phyloP scores from a whole-genome alignment of 1,140 invertebrate species.

The Atta cephalotes region DNA sequence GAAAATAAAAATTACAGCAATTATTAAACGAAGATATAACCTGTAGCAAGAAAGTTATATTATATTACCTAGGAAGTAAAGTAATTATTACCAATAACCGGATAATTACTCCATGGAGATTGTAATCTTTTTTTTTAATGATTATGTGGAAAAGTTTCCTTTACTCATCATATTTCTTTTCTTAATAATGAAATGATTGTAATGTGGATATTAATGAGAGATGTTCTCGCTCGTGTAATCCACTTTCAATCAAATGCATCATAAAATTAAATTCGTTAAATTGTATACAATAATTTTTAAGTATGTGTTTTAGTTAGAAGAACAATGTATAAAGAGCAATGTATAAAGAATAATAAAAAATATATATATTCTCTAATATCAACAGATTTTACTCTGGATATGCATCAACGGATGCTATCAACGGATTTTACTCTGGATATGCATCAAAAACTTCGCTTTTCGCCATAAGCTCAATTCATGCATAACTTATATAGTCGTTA shows the following conservation, averaged over 20 bases:
- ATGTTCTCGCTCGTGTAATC: neutral
- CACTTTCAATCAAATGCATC: neutral
- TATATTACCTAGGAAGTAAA: constrained; percentile 5
- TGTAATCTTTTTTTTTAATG: neutral
- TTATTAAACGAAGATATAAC: constrained; percentile 15
- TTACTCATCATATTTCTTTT: neutral
- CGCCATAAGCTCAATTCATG: neutral
- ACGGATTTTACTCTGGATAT: neutral
- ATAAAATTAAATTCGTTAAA: neutral
- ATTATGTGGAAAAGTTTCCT: neutral
- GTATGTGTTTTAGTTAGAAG: neutral
- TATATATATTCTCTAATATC: neutral
- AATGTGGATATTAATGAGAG: constrained; percentile 20
- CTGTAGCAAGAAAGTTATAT: neutral
- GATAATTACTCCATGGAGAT: constrained; percentile 20
- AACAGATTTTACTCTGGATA: neutral
- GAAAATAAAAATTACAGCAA: neutral
- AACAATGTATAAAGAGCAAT: neutral
- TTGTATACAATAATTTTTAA: constrained; percentile 2
- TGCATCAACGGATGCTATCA: neutral
- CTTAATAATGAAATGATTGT: constrained; percentile 14
- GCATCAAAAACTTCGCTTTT: neutral
- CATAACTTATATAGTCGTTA: constrained; percentile 15
- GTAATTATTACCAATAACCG: constrained; percentile 4
- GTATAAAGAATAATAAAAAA: neutral